Evolutionary conservation across 2,888 invertebrate genomes (phyloP), one percentile per base, ranked within the genome.

Genomic region (Trissonchulus sp.): DNA sequence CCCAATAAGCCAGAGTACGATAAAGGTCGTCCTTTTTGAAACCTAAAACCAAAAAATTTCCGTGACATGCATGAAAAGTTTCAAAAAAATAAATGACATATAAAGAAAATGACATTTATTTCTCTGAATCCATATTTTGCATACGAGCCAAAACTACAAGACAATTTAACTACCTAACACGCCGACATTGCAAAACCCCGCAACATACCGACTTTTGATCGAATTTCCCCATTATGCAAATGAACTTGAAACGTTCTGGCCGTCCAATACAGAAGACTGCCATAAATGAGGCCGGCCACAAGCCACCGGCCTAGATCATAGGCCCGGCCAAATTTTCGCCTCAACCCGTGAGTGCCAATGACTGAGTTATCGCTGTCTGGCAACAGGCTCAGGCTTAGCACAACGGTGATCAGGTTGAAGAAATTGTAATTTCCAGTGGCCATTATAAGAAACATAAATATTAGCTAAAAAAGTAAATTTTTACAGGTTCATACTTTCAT

Each of bases 371-470:
- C 88, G 74, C 88, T 86, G 83, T 91, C 91, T 81, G 91, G 91
- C 72, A 91, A 84, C 62, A 92, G 85, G 0, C 91, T 88, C n/a
- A 91, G 82, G 79, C 90, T 88, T 74, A 92, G 85, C 0, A 89
- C 88, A 60, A 91, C 88, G 0, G 90, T 89, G 63, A 92, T 85
- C 71, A 91, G 85, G 84, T 92, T 91, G 83, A 90, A 89, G 84
- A 90, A 91, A 81, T 90, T 91, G 85, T 90, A 92, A 84, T 92
- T 92, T 79, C 92, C 92, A 15, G 91, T 91, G 18, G 90, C 81
- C 34, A 91, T 89, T 73, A 91, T 90, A 74, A 87, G 83, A 0
- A 90, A 80, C 88, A 91, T 91, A 68, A 92, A 85, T 37, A 90
- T 85, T 2, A 90, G 83, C 91, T 91, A 85, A 30, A 88, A 84